Evolutionary conservation across 2,888 invertebrate genomes (phyloP).

Genomic region (Troilus luridus): DNA sequence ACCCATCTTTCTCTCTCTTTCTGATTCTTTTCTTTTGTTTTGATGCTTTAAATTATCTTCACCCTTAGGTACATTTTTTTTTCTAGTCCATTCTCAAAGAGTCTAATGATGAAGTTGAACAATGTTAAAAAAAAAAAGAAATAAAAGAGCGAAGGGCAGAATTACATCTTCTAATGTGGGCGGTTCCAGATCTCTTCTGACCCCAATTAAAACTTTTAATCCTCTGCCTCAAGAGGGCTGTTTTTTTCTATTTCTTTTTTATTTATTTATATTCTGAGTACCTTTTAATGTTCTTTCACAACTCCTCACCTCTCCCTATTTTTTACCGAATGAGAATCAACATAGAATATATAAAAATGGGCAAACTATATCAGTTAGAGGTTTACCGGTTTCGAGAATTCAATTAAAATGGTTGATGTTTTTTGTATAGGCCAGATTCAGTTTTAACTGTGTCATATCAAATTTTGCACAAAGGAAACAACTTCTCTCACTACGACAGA

Average conservation of each 20-base stretch:
- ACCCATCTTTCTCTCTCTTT: too few species aligned
- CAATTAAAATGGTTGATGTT: too few species aligned
- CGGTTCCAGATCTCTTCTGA: background rate
- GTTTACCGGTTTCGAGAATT: too few species aligned
- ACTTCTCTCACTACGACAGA: background rate
- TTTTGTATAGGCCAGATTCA: too few species aligned
- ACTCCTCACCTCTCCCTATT: background rate
- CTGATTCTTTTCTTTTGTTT: background rate
- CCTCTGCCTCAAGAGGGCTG: background rate
- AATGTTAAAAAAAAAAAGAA: background rate
- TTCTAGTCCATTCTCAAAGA: background rate
- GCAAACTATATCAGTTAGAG: too few species aligned
- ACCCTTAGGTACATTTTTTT: background rate
- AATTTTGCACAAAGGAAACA: background rate
- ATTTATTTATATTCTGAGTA: constrained; percentile 3
- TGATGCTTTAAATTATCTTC: background rate
- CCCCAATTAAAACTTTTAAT: constrained; percentile 47
- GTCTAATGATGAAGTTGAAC: background rate
- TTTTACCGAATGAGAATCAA: background rate
- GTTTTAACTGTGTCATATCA: background rate
- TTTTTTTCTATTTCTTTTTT: background rate
- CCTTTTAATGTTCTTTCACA: constrained; percentile 27
- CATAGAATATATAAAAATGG: background rate
- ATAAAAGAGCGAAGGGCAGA: background rate
- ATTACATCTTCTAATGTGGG: constrained; percentile 15